Evolutionary conservation across 2,113 vertebrate species (phyloP).

Genomic region (Rousettus leschenaultii): DNA sequence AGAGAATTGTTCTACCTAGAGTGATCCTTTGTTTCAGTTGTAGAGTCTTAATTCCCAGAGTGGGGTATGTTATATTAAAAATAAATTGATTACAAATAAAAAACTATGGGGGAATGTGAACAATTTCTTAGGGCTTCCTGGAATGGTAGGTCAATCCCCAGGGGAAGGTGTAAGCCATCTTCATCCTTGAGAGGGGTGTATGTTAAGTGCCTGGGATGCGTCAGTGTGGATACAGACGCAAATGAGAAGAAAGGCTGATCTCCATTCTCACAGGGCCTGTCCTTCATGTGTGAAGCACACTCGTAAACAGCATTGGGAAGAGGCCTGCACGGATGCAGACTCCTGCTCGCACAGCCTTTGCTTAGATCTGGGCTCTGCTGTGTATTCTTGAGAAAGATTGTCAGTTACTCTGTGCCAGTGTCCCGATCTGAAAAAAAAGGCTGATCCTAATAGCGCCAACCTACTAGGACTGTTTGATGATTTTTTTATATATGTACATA

Average conservation of each 20-base stretch:
- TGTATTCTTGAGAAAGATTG: neutral
- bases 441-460: neutral
- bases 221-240: neutral
- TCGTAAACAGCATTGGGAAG: no score
- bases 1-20: neutral
- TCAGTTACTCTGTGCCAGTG: neutral
- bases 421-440: neutral
- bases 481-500: neutral
- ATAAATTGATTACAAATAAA: neutral
- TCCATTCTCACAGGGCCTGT: neutral
- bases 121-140: neutral
- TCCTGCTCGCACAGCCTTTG: fast-evolving
- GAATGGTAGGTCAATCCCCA: neutral
- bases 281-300: neutral
- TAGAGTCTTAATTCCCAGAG: neutral
- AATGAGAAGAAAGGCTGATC: neutral
- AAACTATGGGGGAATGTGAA: neutral
- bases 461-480: neutral
- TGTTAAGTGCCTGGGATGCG: neutral
- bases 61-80: neutral
- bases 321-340: neutral
- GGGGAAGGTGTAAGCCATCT: neutral
- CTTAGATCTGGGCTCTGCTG: neutral
- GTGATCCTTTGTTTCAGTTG: neutral
- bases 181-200: no score